These are phyloP conservation scores for Cephus sareptanus DNA, from an alignment of 2,888 invertebrate genomes.

Conservation along the genomic window DNA sequence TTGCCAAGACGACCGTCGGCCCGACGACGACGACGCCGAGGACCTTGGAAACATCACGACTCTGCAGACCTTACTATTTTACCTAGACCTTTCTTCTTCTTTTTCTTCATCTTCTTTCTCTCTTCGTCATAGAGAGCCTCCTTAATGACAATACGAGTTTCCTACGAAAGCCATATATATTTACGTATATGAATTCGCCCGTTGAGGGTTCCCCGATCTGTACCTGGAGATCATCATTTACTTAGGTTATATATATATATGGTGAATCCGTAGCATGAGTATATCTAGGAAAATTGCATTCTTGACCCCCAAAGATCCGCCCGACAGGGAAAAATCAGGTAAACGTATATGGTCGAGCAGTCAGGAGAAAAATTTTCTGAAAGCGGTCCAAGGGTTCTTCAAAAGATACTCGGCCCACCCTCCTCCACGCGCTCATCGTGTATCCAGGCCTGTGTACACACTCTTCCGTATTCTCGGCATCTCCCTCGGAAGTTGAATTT, in stretches of 20 bases:
- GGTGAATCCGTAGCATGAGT: neutral
- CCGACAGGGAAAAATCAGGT: neutral
- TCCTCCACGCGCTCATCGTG: neutral
- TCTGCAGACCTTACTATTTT: neutral
- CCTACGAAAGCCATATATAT: too few relatives aligned
- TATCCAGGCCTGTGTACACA: neutral
- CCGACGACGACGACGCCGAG: neutral
- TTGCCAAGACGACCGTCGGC: slow-evolving; percentile 27
- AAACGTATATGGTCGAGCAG: neutral
- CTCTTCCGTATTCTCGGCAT: neutral
- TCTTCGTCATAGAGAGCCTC: neutral
- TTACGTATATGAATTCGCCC: too few relatives aligned
- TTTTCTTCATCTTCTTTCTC: neutral
- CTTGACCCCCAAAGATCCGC: neutral
- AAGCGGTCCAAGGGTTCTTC: neutral
- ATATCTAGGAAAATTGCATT: neutral
- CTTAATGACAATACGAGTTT: too few relatives aligned
- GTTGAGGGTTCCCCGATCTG: too few relatives aligned
- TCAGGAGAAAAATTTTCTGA: neutral
- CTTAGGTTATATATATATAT: neutral
- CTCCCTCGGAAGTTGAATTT: neutral
- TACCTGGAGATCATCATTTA: too few relatives aligned
- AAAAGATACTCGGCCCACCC: neutral
- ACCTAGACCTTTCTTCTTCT: neutral
- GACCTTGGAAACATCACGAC: neutral